phyloP scores from a whole-genome alignment of 2,888 invertebrate species.

The Arge pagana region DNA sequence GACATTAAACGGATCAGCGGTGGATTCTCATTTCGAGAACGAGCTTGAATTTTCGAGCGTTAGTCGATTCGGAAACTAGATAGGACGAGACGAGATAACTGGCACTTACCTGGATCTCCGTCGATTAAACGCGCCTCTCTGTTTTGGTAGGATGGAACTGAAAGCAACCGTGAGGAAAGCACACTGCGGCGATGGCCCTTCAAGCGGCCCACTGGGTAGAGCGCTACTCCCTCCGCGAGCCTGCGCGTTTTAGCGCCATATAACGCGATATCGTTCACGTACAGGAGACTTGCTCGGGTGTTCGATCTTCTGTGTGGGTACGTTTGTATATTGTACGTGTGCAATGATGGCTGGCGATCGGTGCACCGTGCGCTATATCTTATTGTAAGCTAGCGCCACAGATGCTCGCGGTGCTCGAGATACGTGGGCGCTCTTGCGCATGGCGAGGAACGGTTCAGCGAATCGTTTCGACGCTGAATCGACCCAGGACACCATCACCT shows the following conservation, averaged over 20 bases:
- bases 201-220: constrained; percentile 4
- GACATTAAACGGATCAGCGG: too few species aligned
- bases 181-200: constrained; percentile 20
- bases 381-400: constrained; percentile 12
- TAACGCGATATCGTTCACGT: constrained; percentile 1
- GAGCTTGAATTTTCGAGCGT: too few species aligned
- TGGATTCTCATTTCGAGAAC: too few species aligned
- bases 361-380: constrained; percentile 11
- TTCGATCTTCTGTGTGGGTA: neutral
- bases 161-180: constrained; percentile 16
- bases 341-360: constrained; percentile 13
- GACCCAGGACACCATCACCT: constrained; percentile 19
- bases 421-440: constrained; percentile 7
- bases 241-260: constrained; percentile 20
- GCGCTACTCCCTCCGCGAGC: constrained; percentile 20
- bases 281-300: neutral
- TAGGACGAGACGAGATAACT: too few species aligned
- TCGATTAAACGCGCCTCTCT: too few species aligned
- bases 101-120: constrained; percentile 21
- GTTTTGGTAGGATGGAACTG: constrained; percentile 13
- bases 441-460: constrained; percentile 5
- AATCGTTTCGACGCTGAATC: constrained; percentile 11
- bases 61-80: too few species aligned
- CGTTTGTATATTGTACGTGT: neutral
- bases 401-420: neutral